Evolutionary conservation across 1,140 invertebrate species (phyloP).

Genomic region (Leptonema lineaticorne): DNA sequence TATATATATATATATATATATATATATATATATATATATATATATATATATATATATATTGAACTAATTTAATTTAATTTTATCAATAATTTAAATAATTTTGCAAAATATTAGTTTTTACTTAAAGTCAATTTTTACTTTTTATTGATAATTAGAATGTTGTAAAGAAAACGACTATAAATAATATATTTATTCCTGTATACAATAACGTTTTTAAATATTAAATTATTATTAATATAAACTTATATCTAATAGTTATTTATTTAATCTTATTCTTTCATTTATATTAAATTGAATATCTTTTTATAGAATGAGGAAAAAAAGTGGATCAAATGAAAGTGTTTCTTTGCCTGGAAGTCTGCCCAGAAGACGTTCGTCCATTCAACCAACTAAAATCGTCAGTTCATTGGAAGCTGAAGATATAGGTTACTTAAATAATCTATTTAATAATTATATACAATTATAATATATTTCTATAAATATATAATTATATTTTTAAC

Average conservation of each 20-base stretch:
- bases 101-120: too few relatives aligned
- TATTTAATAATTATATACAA: not conserved
- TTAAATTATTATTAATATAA: not conserved
- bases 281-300: not conserved
- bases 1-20: not conserved
- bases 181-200: too few relatives aligned
- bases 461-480: not conserved
- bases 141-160: too few relatives aligned
- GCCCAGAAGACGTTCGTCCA: conserved; percentile 64
- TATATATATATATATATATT: too few relatives aligned
- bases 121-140: too few relatives aligned
- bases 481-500: not conserved
- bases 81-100: too few relatives aligned
- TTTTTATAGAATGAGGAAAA: conserved; percentile 48
- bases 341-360: conserved; percentile 66
- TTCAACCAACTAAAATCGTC: conserved; percentile 52
- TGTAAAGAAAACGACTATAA: too few relatives aligned
- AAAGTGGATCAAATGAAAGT: conserved; percentile 58
- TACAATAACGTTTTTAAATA: too few relatives aligned
- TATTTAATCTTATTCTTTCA: too few relatives aligned
- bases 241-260: not conserved
- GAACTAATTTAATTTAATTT: not conserved
- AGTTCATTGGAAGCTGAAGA: conserved; percentile 58
- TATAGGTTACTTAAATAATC: conserved; percentile 43
- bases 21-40: too few relatives aligned